phyloP scores from a whole-genome alignment of 2,113 vertebrate species.

The Myanophis thanlyinensis region DNA sequence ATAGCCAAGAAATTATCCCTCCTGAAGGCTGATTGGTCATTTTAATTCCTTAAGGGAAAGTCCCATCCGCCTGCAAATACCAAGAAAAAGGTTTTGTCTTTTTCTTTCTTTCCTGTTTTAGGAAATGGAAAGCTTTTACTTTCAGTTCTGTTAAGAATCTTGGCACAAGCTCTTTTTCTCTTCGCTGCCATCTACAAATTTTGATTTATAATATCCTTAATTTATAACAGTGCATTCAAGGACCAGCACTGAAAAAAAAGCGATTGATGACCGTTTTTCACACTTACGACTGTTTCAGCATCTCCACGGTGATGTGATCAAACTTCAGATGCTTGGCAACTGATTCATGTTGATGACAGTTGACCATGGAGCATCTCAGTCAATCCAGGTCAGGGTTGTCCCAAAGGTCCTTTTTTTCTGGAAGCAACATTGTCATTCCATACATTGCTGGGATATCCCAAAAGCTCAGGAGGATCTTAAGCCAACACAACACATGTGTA shows the following conservation, averaged over 20 bases:
- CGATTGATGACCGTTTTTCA: not conserved
- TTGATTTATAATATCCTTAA: not conserved
- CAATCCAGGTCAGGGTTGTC: too few relatives aligned
- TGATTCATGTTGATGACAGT: not conserved
- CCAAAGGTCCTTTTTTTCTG: too few relatives aligned
- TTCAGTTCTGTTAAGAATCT: not conserved
- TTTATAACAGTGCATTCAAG: not conserved
- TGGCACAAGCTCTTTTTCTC: not conserved
- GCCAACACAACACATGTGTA: too few relatives aligned
- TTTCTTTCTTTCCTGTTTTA: not conserved
- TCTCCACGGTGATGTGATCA: not conserved
- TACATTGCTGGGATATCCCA: too few relatives aligned
- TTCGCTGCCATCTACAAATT: not conserved
- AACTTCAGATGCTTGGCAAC: not conserved
- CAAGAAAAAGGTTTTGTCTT: not conserved
- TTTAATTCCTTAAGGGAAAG: not conserved
- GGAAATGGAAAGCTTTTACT: not conserved
- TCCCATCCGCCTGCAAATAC: not conserved
- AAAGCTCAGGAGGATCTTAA: too few relatives aligned
- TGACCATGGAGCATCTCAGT: too few relatives aligned
- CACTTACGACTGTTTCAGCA: not conserved
- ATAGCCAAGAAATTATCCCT: not conserved
- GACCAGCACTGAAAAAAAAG: not conserved
- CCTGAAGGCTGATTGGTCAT: not conserved
- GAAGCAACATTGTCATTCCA: too few relatives aligned